Conservation (phyloP, 30 jellyfish, hydroid and myxozoan species). For the Pelagia noctiluca region DNA sequence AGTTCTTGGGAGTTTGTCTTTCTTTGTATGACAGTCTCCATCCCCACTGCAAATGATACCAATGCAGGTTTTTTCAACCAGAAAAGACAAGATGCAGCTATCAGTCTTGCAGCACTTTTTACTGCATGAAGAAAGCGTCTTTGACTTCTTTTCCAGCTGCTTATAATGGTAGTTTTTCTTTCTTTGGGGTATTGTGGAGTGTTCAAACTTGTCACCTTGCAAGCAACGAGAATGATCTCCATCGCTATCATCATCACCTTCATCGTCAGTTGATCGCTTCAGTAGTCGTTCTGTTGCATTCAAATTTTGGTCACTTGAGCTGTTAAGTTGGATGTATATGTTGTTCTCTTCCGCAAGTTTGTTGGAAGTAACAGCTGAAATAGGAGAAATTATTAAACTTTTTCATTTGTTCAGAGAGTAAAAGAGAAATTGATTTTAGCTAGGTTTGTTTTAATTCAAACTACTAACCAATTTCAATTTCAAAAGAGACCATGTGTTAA, state of each 20-base stretch:
- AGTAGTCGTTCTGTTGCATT: conserved; percentile 1
- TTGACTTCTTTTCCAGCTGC: conserved; percentile 54
- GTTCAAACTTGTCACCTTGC: conserved; percentile 40
- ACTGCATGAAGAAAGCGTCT: conserved; percentile 77
- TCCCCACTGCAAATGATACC: conserved; percentile 90
- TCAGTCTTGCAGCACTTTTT: conserved; percentile 86
- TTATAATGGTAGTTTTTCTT: conserved; percentile 68
- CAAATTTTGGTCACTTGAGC: conserved; percentile 2
- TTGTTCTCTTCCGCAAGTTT: conserved; percentile 10
- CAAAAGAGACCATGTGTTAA: too few relatives aligned
- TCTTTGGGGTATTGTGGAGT: conserved; percentile 81
- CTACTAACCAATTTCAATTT: not conserved
- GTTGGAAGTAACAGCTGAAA: not conserved
- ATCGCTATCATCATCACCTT: conserved; percentile 54
- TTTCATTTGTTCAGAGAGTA: too few relatives aligned
- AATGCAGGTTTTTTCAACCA: conserved; percentile 71
- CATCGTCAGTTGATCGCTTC: conserved; percentile 63
- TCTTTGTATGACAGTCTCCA: conserved; percentile 82
- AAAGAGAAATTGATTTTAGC: too few relatives aligned
- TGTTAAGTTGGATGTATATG: conserved; percentile 22
- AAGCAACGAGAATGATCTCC: conserved; percentile 8
- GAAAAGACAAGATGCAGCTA: conserved; percentile 80
- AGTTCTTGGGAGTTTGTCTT: conserved; percentile 75
- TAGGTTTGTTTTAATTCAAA: not conserved
- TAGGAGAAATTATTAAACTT: not conserved